Conservation (phyloP, 2,113 vertebrate genomes). For the cattle (Bos taurus) region ARS-UCD2.0 NC_037346.1:5243001-5243500, state of each 20-base stretch:
- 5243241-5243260: neutral
- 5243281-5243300: neutral
- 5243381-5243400: neutral
- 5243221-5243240: neutral
- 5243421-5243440: neutral
- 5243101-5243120: neutral
- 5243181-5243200: neutral
- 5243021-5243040: neutral
- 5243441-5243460: neutral
- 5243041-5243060: neutral
- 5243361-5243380: neutral
- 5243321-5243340: neutral
- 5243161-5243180: neutral
- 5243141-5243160: neutral
- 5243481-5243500: neutral
- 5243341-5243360: neutral
- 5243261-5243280: neutral
- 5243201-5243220: neutral
- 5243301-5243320: neutral
- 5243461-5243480: neutral
- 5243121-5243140: neutral
- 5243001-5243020: slow-evolving; percentile 32
- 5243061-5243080: neutral
- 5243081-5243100: neutral
- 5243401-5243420: neutral